phyloP scores from a whole-genome alignment of 2,113 vertebrate species.

The Chionis minor region DNA sequence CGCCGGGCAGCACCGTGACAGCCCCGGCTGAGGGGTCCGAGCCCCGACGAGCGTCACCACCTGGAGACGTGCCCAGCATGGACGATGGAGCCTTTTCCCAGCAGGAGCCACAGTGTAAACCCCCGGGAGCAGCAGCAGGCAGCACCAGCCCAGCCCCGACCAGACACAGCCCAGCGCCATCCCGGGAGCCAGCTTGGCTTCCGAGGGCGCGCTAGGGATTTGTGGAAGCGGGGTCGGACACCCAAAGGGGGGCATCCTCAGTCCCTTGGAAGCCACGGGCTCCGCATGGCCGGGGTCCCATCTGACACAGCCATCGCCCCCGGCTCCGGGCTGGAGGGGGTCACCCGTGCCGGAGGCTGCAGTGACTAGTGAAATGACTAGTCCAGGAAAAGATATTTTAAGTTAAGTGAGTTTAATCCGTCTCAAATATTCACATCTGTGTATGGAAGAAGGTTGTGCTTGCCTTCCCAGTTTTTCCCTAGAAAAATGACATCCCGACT shows the following conservation, averaged over 20 bases:
- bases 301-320: not conserved
- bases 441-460: not conserved
- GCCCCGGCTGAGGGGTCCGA: not conserved
- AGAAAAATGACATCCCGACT: not conserved
- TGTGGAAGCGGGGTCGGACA: too few relatives aligned
- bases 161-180: rapidly evolving
- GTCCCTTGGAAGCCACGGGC: too few relatives aligned
- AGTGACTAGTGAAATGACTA: not conserved
- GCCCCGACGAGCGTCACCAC: not conserved
- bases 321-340: too few relatives aligned
- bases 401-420: not conserved
- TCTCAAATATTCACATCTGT: too few relatives aligned
- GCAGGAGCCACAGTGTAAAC: not conserved
- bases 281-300: not conserved
- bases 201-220: not conserved
- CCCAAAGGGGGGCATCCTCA: too few relatives aligned
- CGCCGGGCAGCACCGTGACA: not conserved
- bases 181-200: not conserved
- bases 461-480: not conserved
- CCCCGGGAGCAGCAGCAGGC: not conserved
- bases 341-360: too few relatives aligned
- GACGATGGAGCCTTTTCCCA: not conserved
- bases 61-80: too few relatives aligned
- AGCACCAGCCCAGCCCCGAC: not conserved
- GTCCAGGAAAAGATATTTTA: not conserved